Percentiles rank a stretch among this genome's conserved stretches.
These are phyloP conservation scores for Alligator sinensis DNA, from an alignment of 2,113 vertebrate species.

Conservation along the genomic window DNA sequence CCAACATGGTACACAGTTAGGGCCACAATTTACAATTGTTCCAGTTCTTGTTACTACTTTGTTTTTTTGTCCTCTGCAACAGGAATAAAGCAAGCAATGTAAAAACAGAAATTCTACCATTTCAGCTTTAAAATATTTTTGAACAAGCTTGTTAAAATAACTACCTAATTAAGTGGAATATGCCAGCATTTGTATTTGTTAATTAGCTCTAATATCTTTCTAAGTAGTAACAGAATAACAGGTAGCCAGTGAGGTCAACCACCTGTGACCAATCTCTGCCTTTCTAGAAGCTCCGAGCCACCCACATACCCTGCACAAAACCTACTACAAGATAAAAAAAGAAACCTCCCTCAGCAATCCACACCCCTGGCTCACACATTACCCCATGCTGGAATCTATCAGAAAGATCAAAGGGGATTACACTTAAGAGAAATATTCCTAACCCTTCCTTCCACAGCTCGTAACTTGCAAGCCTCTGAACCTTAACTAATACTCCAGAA, in stretches of 20 bases:
- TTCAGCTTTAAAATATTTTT: neutral
- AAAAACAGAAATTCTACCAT: neutral
- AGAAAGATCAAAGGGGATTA: too few relatives aligned
- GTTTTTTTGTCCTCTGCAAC: neutral
- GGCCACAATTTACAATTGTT: neutral
- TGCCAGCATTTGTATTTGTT: neutral
- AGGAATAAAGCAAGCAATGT: neutral
- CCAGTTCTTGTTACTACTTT: neutral
- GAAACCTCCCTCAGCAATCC: too few relatives aligned
- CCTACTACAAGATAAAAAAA: too few relatives aligned
- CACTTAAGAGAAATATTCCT: too few relatives aligned
- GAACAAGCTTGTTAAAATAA: neutral
- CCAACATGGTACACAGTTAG: neutral
- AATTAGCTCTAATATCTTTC: neutral
- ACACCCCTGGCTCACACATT: too few relatives aligned
- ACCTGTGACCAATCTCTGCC: neutral
- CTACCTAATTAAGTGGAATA: neutral
- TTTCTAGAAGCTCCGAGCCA: neutral
- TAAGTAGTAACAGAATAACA: neutral
- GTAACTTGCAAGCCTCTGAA: too few relatives aligned
- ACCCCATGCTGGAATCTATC: too few relatives aligned
- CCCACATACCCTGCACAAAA: rapidly evolving
- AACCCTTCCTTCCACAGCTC: too few relatives aligned
- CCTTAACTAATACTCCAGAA: too few relatives aligned
- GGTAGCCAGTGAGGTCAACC: neutral